These are phyloP conservation scores for Caenorhabditis japonica DNA, from an alignment of 2,888 invertebrate genomes.

Conservation along the genomic window DNA sequence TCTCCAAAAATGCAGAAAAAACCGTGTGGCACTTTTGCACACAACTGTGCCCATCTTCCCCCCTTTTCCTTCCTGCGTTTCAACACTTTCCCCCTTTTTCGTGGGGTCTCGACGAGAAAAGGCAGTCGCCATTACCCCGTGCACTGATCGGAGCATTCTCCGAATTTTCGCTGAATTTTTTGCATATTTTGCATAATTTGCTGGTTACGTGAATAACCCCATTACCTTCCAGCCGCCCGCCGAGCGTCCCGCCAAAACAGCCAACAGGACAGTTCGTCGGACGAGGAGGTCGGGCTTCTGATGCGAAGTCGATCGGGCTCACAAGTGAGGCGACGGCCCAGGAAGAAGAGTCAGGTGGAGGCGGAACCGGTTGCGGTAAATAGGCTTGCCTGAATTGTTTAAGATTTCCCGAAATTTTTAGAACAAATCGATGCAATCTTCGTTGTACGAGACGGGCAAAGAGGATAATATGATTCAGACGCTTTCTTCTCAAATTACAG, in stretches of 20 bases:
- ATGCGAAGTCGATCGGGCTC: slow-evolving; percentile 48
- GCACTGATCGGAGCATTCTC: too few relatives aligned
- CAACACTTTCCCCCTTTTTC: too few relatives aligned
- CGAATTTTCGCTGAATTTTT: too few relatives aligned
- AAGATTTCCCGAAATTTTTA: too few relatives aligned
- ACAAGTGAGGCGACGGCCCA: slow-evolving; percentile 24
- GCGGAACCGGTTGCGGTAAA: slow-evolving; percentile 27
- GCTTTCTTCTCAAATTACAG: slow-evolving; percentile 37
- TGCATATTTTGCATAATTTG: too few relatives aligned
- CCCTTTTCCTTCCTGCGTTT: too few relatives aligned
- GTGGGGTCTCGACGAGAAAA: too few relatives aligned
- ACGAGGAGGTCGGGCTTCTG: slow-evolving; percentile 45
- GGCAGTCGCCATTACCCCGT: too few relatives aligned
- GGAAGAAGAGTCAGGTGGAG: slow-evolving; percentile 46
- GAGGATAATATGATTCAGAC: slow-evolving; percentile 42
- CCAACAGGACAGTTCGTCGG: slow-evolving; percentile 56
- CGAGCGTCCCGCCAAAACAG: slow-evolving; percentile 61
- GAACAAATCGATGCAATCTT: slow-evolving; percentile 51
- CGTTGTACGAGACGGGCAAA: slow-evolving; percentile 44
- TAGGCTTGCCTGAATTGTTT: slow-evolving; percentile 14
- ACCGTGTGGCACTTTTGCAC: too few relatives aligned
- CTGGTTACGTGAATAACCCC: too few relatives aligned
- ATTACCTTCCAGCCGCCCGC: slow-evolving; percentile 64
- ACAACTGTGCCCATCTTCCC: too few relatives aligned
- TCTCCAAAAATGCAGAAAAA: too few relatives aligned